Conservation (phyloP, 2,797 vertebrate genomes). For the Muscicapa striata region DNA sequence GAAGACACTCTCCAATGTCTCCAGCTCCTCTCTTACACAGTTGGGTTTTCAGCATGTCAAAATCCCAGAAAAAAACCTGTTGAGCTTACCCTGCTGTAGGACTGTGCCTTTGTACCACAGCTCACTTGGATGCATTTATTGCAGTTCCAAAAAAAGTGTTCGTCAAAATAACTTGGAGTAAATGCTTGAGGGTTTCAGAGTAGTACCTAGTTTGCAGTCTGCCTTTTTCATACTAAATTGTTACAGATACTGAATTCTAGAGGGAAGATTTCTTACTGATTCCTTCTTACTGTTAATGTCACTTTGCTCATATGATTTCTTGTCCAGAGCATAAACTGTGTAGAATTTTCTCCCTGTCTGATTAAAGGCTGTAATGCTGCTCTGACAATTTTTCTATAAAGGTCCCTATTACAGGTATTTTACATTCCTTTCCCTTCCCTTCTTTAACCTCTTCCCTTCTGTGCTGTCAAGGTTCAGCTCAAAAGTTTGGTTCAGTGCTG, state of each 20-base stretch:
- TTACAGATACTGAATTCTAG: neutral
- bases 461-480: neutral
- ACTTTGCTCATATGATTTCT: neutral
- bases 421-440: neutral
- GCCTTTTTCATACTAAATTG: neutral
- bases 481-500: neutral
- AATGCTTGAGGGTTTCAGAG: neutral
- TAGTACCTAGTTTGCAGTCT: neutral
- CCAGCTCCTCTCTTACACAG: neutral
- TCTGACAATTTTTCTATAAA: neutral
- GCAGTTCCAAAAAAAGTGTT: neutral
- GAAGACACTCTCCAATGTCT: neutral
- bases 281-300: neutral
- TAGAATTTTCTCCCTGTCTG: neutral
- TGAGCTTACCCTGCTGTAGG: neutral
- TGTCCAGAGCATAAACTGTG: neutral
- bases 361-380: neutral
- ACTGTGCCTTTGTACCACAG: neutral
- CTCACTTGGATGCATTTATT: neutral
- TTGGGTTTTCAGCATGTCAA: neutral
- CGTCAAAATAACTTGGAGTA: neutral
- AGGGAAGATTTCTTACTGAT: neutral
- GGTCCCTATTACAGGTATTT: neutral
- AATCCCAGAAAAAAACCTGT: neutral
- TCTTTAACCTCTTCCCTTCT: neutral